A percentile compares a stretch with the other conserved stretches of the same genome.
phyloP scores from a whole-genome alignment of 2,888 invertebrate species.

The Psylliodes chrysocephalus region DNA sequence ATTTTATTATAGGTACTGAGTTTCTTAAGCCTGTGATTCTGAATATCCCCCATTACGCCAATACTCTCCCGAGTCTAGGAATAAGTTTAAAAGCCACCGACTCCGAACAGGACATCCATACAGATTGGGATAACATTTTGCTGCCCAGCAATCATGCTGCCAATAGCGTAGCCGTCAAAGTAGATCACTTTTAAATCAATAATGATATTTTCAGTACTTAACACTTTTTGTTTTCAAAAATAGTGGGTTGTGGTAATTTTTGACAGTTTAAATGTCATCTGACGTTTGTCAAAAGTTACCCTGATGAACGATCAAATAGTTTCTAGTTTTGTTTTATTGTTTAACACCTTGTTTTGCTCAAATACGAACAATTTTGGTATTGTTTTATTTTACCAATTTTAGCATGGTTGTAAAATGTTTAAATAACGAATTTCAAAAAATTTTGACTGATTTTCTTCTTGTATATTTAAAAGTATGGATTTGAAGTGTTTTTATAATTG shows the following conservation, averaged over 20 bases:
- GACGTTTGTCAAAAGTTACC: no score
- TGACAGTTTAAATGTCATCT: background rate
- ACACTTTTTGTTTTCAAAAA: background rate
- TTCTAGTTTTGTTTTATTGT: background rate
- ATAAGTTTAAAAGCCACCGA: slow-evolving; percentile 83
- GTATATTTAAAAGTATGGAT: slow-evolving; percentile 9
- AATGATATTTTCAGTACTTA: slow-evolving; percentile 4
- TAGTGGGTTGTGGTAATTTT: background rate
- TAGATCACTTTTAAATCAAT: slow-evolving; percentile 82
- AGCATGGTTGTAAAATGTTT: background rate
- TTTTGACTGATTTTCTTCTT: slow-evolving; percentile 30
- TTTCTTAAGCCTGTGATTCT: slow-evolving; percentile 91
- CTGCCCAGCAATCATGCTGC: slow-evolving; percentile 85
- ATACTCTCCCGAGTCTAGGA: slow-evolving; percentile 80
- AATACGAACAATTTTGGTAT: slow-evolving; percentile 14
- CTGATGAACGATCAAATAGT: background rate
- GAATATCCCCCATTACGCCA: slow-evolving; percentile 87
- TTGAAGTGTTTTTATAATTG: slow-evolving; percentile 7
- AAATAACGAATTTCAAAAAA: slow-evolving; percentile 22
- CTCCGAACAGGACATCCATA: slow-evolving; percentile 84
- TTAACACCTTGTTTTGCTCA: slow-evolving; percentile 22
- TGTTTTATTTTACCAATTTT: slow-evolving; percentile 16
- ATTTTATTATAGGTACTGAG: slow-evolving; percentile 71
- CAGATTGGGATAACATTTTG: slow-evolving; percentile 87
- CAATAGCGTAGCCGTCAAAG: slow-evolving; percentile 89